Percentiles rank a stretch among this genome's conserved stretches.
phyloP scores from a whole-genome alignment of 2,113 vertebrate species.

The Zingel zingel region DNA sequence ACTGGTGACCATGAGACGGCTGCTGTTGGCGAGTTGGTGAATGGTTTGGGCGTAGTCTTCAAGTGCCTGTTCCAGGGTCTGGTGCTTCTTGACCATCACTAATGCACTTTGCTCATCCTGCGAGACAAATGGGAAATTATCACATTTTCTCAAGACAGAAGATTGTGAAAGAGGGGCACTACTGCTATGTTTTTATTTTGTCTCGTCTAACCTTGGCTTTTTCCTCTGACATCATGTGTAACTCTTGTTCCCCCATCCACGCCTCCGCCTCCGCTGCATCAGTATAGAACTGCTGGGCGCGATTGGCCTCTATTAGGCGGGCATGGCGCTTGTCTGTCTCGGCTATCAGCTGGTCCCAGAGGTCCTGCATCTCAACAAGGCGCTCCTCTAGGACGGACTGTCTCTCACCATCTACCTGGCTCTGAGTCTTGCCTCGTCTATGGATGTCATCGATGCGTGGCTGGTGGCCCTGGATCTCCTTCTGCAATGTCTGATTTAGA shows the following conservation, averaged over 20 bases:
- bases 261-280: conserved; percentile 92
- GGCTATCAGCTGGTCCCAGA: conserved; percentile 87
- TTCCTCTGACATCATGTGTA: conserved; percentile 97
- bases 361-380: conserved; percentile 85
- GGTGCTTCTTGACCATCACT: conserved; percentile 94
- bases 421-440: conserved; percentile 79
- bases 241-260: conserved; percentile 97
- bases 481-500: conserved; percentile 89
- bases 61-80: conserved; percentile 91
- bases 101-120: conserved; percentile 94
- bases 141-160: background rate
- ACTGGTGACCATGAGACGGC: conserved; percentile 90
- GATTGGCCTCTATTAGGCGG: conserved; percentile 87
- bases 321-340: conserved; percentile 87
- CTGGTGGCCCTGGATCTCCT: conserved; percentile 95
- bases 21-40: conserved; percentile 91
- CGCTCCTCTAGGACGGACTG: conserved; percentile 84
- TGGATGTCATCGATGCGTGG: conserved; percentile 92
- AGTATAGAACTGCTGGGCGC: conserved; percentile 93
- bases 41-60: conserved; percentile 92
- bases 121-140: background rate
- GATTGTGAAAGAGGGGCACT: background rate
- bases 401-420: conserved; percentile 77
- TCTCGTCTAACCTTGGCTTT: conserved; percentile 89
- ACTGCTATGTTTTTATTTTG: background rate